Percentiles rank a stretch among this genome's conserved stretches.
phyloP scores from a whole-genome alignment of 2,797 vertebrate genomes.

The Argyrosomus regius region DNA sequence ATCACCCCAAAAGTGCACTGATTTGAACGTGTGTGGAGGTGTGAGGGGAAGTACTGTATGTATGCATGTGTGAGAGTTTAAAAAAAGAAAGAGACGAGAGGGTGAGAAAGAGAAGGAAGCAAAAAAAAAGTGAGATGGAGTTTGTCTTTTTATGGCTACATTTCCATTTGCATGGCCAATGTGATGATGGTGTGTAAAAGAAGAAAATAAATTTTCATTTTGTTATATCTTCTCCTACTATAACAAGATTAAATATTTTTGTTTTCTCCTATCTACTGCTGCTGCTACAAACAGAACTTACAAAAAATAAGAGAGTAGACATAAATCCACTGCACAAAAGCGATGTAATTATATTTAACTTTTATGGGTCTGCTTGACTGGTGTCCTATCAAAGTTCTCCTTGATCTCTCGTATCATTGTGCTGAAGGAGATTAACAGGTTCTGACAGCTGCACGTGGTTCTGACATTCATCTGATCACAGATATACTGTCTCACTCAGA shows the following conservation, averaged over 20 bases:
- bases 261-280: conserved; percentile 6
- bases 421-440: conserved; percentile 50
- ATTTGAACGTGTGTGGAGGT: conserved; percentile 43
- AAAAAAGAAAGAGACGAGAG: conserved; percentile 20
- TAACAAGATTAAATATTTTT: conserved; percentile 22
- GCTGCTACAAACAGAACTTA: conserved; percentile 16
- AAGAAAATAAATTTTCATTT: conserved; percentile 30
- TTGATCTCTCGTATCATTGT: conserved; percentile 41
- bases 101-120: neutral
- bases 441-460: conserved; percentile 54
- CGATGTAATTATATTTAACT: conserved; percentile 33
- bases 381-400: conserved; percentile 17
- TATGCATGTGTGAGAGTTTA: conserved; percentile 20
- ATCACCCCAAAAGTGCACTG: conserved; percentile 73
- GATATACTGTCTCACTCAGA: conserved; percentile 51
- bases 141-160: conserved; percentile 7
- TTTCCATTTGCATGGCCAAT: conserved; percentile 27
- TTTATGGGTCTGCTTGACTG: conserved; percentile 5
- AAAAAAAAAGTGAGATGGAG: neutral
- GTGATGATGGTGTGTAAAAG: conserved; percentile 6
- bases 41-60: neutral
- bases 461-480: conserved; percentile 58
- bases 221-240: conserved; percentile 15
- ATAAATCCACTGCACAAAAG: conserved; percentile 18
- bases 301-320: neutral